Percentiles rank a stretch among this genome's conserved stretches.
phyloP scores from a whole-genome alignment of 1,140 invertebrate species.

The Atta texana region DNA sequence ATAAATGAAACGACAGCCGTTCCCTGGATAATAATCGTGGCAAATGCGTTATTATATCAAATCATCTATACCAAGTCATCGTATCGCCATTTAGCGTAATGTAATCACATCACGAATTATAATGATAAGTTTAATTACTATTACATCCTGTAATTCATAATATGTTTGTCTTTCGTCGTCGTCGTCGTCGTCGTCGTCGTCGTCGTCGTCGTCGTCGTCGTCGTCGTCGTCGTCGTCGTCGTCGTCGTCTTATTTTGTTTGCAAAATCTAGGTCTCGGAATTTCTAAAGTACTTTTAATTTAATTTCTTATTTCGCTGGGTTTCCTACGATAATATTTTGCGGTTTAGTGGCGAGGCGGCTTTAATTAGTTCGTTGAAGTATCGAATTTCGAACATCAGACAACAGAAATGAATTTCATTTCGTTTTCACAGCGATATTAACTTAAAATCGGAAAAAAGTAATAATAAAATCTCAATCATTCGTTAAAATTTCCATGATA shows the following conservation, averaged over 20 bases:
- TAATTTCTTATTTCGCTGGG: neutral
- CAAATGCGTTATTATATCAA: neutral
- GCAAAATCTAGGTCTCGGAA: neutral
- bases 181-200: too few relatives aligned
- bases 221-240: too few relatives aligned
- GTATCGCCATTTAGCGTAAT: slow-evolving; percentile 16
- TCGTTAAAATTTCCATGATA: neutral
- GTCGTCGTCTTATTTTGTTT: neutral
- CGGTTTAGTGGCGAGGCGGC: neutral
- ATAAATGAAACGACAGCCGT: slow-evolving; percentile 41
- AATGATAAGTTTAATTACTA: slow-evolving; percentile 1
- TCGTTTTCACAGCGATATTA: neutral
- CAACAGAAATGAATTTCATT: slow-evolving; percentile 11
- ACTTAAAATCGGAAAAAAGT: neutral
- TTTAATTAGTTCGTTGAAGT: slow-evolving; percentile 19
- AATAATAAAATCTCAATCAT: slow-evolving; percentile 8
- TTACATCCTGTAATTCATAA: neutral
- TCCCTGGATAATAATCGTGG: slow-evolving; percentile 22
- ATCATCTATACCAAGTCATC: neutral
- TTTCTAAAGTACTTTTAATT: neutral
- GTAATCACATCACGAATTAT: slow-evolving; percentile 20
- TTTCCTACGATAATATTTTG: neutral
- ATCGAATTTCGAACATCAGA: slow-evolving; percentile 10
- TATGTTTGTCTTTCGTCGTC: neutral
- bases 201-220: too few relatives aligned